Conservation (phyloP, 2,113 vertebrate genomes). For the Anoura caudifer region DNA sequence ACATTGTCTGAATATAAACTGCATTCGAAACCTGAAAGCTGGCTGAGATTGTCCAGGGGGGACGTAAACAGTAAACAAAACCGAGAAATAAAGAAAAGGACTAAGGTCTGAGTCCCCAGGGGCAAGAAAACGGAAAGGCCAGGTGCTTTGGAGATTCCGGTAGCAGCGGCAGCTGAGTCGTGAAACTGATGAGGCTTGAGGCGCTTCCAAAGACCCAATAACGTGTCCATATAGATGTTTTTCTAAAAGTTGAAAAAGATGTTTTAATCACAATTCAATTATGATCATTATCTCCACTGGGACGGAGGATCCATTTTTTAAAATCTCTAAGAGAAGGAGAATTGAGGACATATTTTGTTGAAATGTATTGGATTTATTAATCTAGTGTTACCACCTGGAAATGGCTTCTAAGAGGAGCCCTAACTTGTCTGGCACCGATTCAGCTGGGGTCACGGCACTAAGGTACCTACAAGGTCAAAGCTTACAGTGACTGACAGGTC, state of each 20-base stretch:
- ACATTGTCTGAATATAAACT: not conserved
- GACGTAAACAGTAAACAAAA: not conserved
- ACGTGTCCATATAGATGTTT: not conserved
- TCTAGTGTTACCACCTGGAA: not conserved
- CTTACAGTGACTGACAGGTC: not conserved
- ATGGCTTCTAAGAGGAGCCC: not conserved
- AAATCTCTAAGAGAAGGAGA: not conserved
- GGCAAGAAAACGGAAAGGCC: not conserved
- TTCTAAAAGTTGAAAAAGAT: not conserved
- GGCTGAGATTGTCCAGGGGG: not conserved
- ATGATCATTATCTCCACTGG: not conserved
- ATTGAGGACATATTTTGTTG: not conserved
- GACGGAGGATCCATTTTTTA: not conserved
- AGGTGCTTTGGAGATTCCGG: not conserved
- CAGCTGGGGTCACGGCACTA: not conserved
- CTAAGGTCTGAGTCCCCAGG: not conserved
- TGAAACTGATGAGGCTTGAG: not conserved
- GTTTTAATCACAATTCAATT: not conserved
- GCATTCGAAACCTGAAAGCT: not conserved
- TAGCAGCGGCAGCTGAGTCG: not conserved
- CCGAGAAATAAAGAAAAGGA: not conserved
- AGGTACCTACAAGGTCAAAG: not conserved
- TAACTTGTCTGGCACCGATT: not conserved
- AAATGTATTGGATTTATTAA: not conserved
- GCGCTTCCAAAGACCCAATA: not conserved